These are phyloP conservation scores for Mythimna pallens DNA, from an alignment of 2,888 invertebrate genomes.

Conservation along the genomic window DNA sequence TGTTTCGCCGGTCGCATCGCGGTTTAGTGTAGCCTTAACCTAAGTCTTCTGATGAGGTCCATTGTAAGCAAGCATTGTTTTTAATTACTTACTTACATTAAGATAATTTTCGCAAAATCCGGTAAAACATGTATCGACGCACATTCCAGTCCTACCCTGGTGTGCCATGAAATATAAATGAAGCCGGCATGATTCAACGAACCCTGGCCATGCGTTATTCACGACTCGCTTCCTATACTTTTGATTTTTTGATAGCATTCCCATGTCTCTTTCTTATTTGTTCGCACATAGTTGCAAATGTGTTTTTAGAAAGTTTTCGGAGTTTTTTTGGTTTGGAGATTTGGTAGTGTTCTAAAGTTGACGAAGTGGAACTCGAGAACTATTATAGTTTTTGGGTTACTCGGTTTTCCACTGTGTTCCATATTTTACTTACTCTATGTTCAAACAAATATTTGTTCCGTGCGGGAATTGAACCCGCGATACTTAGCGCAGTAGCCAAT, in stretches of 20 bases:
- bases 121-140: constrained; percentile 10
- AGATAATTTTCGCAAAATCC: constrained; percentile 6
- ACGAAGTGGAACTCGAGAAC: background rate
- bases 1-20: too few species aligned
- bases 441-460: too few species aligned
- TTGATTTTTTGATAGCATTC: constrained; percentile 75
- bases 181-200: constrained; percentile 46
- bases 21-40: too few species aligned
- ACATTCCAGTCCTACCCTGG: constrained; percentile 6
- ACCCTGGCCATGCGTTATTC: constrained; percentile 70
- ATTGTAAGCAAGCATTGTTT: too few species aligned
- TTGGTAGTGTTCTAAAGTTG: constrained; percentile 30
- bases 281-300: constrained; percentile 52
- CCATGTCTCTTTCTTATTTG: constrained; percentile 68
- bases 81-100: background rate
- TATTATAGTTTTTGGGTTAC: background rate
- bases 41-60: too few species aligned
- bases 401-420: background rate
- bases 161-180: constrained; percentile 60
- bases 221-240: constrained; percentile 63
- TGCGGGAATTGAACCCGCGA: too few species aligned
- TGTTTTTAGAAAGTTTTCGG: constrained; percentile 37
- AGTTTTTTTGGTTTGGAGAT: constrained; percentile 24
- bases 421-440: too few species aligned
- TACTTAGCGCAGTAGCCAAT: too few species aligned